These are phyloP conservation scores for Gobionotothen gibberifrons DNA, from an alignment of 2,797 vertebrate species.

Conservation along the genomic window DNA sequence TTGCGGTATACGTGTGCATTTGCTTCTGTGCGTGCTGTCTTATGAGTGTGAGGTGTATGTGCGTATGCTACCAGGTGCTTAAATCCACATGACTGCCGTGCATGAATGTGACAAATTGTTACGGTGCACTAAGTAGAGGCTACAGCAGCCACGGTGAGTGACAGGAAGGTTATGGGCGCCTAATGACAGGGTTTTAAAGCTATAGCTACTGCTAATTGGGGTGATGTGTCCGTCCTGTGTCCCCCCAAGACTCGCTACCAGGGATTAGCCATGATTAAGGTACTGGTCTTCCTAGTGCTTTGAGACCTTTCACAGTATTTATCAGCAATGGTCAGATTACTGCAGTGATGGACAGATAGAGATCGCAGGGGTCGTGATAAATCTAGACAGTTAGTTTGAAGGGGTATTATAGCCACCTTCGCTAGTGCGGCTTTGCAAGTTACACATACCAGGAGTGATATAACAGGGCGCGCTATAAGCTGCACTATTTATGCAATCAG, in stretches of 20 bases:
- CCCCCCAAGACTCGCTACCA: constrained; percentile 74
- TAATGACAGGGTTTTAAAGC: constrained; percentile 80
- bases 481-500: constrained; percentile 69
- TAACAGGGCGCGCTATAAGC: constrained; percentile 15
- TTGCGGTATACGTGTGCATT: not conserved
- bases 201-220: constrained; percentile 78
- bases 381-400: constrained; percentile 60
- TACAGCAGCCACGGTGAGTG: constrained; percentile 60
- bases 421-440: constrained; percentile 52
- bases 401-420: constrained; percentile 46
- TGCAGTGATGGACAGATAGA: constrained; percentile 71
- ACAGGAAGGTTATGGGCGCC: constrained; percentile 75
- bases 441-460: constrained; percentile 45
- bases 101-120: constrained; percentile 59
- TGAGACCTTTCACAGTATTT: constrained; percentile 69
- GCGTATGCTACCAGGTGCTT: not conserved
- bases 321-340: constrained; percentile 70
- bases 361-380: constrained; percentile 57
- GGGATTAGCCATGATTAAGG: constrained; percentile 79
- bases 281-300: constrained; percentile 65
- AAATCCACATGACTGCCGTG: constrained; percentile 25
- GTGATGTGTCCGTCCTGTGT: constrained; percentile 76
- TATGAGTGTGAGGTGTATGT: not conserved
- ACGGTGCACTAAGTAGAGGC: constrained; percentile 46
- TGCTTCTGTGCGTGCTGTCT: not conserved